Evolutionary conservation across 2,888 invertebrate genomes (phyloP).

Genomic region (Microctonus brassicae): DNA sequence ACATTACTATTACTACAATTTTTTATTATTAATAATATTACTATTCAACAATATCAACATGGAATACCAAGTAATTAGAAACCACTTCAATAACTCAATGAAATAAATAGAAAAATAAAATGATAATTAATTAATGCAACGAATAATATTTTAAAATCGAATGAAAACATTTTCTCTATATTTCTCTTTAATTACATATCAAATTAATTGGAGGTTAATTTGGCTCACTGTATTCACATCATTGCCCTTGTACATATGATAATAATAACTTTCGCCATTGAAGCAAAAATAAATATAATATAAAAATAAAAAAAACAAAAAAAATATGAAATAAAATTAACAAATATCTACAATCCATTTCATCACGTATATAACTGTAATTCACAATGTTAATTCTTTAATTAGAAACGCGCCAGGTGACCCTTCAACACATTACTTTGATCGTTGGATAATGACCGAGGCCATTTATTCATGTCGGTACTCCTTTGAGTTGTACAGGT

Average conservation of each 20-base stretch:
- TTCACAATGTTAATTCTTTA: conserved; percentile 33
- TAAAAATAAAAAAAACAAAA: background rate
- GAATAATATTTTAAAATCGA: no score
- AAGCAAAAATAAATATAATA: background rate
- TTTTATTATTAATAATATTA: no score
- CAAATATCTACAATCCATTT: conserved; percentile 24
- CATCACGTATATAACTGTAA: conserved; percentile 30
- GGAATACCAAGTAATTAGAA: no score
- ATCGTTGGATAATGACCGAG: conserved; percentile 31
- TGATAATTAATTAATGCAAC: no score
- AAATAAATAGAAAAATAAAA: no score
- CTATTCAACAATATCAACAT: no score
- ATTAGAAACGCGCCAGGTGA: conserved; percentile 33
- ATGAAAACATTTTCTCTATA: no score
- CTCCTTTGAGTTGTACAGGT: conserved; percentile 4
- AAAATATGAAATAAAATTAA: background rate
- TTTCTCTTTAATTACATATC: background rate
- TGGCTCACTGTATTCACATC: background rate
- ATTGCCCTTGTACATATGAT: background rate
- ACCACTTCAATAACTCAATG: no score
- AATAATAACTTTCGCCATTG: background rate
- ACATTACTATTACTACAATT: no score
- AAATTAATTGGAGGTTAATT: background rate
- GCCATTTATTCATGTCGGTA: conserved; percentile 33
- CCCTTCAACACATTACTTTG: conserved; percentile 34